Evolutionary conservation across 1,140 invertebrate genomes (phyloP).

Genomic region (Cardiocondyla obscurior): DNA sequence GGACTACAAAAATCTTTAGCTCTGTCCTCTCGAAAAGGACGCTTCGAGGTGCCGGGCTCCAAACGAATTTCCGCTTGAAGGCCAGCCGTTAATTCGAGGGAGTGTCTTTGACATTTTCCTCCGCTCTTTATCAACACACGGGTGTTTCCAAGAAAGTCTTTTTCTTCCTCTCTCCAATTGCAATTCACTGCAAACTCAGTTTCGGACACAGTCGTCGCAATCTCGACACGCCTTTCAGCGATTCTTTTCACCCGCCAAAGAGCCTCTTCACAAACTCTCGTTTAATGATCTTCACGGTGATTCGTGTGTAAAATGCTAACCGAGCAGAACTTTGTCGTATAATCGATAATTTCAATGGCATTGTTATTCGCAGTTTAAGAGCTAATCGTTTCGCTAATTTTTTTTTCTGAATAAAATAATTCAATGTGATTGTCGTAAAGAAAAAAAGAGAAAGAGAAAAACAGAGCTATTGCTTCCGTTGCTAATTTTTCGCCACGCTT

Average conservation of each 20-base stretch:
- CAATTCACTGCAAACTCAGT: constrained; percentile 45
- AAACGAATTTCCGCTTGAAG: constrained; percentile 60
- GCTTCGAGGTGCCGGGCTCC: neutral
- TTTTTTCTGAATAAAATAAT: neutral
- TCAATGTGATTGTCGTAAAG: neutral
- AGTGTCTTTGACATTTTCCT: constrained; percentile 60
- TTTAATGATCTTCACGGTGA: constrained; percentile 7
- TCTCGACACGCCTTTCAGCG: constrained; percentile 42
- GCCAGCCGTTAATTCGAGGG: constrained; percentile 59
- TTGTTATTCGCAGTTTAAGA: neutral
- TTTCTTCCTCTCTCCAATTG: neutral
- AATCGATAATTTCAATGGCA: neutral
- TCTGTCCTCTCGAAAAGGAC: constrained; percentile 4
- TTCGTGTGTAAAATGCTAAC: constrained; percentile 11
- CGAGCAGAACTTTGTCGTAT: neutral
- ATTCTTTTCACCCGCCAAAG: constrained; percentile 1
- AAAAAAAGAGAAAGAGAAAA: neutral
- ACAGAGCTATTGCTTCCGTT: neutral
- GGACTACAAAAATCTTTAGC: constrained; percentile 23
- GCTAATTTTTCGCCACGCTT: neutral
- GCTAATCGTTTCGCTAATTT: neutral
- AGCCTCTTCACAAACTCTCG: neutral
- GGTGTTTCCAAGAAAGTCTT: constrained; percentile 1
- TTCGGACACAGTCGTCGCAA: constrained; percentile 46
- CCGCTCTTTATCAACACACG: constrained; percentile 47